Conservation (phyloP, 2,888 invertebrate genomes). For the Tachina lurida region DNA sequence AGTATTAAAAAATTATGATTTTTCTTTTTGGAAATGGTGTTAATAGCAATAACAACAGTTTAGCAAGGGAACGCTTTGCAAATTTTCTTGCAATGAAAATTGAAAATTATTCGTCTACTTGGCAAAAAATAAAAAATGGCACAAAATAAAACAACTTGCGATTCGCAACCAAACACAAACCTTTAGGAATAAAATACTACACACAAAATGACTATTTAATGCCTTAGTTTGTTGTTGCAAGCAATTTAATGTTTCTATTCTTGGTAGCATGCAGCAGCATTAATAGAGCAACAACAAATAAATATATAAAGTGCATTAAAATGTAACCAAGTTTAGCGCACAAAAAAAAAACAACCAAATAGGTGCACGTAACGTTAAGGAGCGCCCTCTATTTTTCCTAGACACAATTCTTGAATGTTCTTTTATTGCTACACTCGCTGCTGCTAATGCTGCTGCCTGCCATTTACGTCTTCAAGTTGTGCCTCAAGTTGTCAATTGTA, state of each 20-base stretch:
- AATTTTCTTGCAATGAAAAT: constrained; percentile 39
- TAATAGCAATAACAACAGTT: constrained; percentile 8
- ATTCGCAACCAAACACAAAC: constrained; percentile 17
- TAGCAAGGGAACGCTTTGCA: neutral
- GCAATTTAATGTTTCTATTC: constrained; percentile 47
- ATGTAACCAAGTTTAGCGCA: constrained; percentile 54
- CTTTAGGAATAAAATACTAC: constrained; percentile 18
- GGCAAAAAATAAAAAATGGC: constrained; percentile 14
- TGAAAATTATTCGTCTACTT: constrained; percentile 46
- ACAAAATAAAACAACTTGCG: constrained; percentile 3
- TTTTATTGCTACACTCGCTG: neutral
- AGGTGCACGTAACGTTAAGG: constrained; percentile 69
- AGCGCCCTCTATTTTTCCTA: constrained; percentile 63
- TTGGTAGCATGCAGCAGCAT: constrained; percentile 38
- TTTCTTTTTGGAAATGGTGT: constrained; percentile 24
- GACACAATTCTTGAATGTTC: constrained; percentile 36
- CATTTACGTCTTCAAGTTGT: constrained; percentile 23
- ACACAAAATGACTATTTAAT: constrained; percentile 35
- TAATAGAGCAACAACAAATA: constrained; percentile 26
- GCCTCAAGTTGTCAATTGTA: constrained; percentile 56
- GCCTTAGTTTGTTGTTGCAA: constrained; percentile 30
- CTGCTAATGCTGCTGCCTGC: neutral
- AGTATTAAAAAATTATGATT: too few species aligned
- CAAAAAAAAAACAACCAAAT: constrained; percentile 30
- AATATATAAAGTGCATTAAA: constrained; percentile 60